Conservation (phyloP, 2,888 invertebrate genomes). For the Amblyjoppa fuscipennis region DNA sequence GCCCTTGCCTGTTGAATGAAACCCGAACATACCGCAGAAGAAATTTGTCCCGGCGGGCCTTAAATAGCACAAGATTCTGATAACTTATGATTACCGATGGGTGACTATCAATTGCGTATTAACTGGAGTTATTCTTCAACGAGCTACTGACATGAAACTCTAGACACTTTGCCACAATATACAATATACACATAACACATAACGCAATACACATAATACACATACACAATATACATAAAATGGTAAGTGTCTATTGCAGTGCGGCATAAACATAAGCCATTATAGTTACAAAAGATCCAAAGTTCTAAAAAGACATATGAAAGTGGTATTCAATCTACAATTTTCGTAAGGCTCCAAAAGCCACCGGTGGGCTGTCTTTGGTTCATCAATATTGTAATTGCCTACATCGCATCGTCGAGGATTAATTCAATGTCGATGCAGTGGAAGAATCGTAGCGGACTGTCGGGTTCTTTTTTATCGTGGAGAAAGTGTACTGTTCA, state of each 20-base stretch:
- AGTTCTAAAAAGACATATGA: neutral
- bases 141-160: neutral
- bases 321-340: neutral
- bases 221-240: neutral
- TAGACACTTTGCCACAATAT: neutral
- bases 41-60: too few species aligned
- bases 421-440: neutral
- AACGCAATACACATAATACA: too few species aligned
- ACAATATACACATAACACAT: neutral
- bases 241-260: neutral
- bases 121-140: neutral
- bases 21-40: too few species aligned
- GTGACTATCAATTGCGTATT: neutral
- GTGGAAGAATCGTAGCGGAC: conserved; percentile 22
- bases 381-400: conserved; percentile 41
- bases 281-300: neutral
- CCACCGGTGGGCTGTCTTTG: neutral
- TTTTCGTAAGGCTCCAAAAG: conserved; percentile 1
- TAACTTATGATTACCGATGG: neutral
- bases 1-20: neutral
- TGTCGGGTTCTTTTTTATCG: conserved; percentile 6
- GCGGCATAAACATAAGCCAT: neutral
- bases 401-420: conserved; percentile 14
- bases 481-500: conserved; percentile 53
- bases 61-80: neutral